A percentile compares a stretch with the other conserved stretches of the same genome.
These are phyloP conservation scores for Venusia cambrica DNA, from an alignment of 2,888 invertebrate species.

Conservation along the genomic window DNA sequence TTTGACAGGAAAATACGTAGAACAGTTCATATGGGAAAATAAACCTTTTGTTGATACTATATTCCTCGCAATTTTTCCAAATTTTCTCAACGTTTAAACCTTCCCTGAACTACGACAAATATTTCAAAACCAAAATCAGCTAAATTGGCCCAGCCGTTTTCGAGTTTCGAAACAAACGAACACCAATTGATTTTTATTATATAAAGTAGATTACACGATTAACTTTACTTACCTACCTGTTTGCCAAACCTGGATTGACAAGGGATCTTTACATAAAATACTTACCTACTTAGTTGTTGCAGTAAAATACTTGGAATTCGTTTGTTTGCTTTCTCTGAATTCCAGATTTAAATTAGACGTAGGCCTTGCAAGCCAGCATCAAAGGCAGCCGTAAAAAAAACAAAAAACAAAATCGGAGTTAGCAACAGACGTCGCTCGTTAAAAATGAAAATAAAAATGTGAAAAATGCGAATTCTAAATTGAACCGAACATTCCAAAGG, in stretches of 20 bases:
- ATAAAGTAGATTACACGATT: too few species aligned
- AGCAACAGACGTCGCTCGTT: conserved; percentile 46
- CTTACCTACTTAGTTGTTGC: conserved; percentile 28
- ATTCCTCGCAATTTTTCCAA: too few species aligned
- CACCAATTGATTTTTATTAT: too few species aligned
- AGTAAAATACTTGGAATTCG: conserved; percentile 9
- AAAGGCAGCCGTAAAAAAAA: conserved; percentile 35
- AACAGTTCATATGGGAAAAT: too few species aligned
- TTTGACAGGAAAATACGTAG: too few species aligned
- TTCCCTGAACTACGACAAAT: too few species aligned
- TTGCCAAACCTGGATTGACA: conserved; percentile 24
- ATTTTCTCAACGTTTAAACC: too few species aligned
- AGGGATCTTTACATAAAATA: conserved; percentile 28
- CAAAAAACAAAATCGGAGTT: conserved; percentile 42
- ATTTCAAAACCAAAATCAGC: too few species aligned
- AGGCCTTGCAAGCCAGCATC: conserved; percentile 26
- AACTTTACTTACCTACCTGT: conserved; percentile 1
- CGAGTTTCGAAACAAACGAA: too few species aligned
- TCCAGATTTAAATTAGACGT: conserved; percentile 29
- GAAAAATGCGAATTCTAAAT: conserved; percentile 50
- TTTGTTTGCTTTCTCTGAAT: conserved; percentile 15
- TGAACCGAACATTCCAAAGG: conserved; percentile 44
- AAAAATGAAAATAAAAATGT: conserved; percentile 37
- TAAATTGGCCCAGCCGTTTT: too few species aligned
- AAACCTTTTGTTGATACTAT: too few species aligned